A percentile compares a stretch with the other conserved stretches of the same genome.
phyloP scores from a whole-genome alignment of 2,113 vertebrate genomes.

The Myotis brandtii region DNA sequence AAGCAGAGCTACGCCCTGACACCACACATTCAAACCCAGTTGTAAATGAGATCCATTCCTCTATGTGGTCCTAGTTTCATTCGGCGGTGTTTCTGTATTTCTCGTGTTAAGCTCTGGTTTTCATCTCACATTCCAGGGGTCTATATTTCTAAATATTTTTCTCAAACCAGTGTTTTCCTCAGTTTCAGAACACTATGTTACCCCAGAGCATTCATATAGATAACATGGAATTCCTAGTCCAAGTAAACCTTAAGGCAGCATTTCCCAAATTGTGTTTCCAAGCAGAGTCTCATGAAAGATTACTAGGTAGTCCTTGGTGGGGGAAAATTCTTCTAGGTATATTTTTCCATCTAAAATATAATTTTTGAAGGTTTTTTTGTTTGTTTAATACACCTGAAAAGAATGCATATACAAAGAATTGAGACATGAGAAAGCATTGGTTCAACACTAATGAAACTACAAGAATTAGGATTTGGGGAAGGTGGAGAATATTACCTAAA shows the following conservation, averaged over 20 bases:
- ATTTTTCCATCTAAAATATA: conserved; percentile 22
- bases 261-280: conserved; percentile 39
- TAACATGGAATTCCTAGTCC: not conserved
- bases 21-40: not conserved
- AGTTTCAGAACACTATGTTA: conserved; percentile 54
- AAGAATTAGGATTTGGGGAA: too few species aligned
- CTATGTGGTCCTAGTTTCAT: not conserved
- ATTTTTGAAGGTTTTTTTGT: not conserved
- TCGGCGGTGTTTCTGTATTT: conserved; percentile 32
- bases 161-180: conserved; percentile 26
- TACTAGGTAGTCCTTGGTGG: not conserved
- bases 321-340: not conserved
- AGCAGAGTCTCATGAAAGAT: not conserved
- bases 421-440: too few species aligned
- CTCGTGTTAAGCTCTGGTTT: conserved; percentile 1
- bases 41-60: not conserved
- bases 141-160: conserved; percentile 56
- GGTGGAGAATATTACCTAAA: too few species aligned
- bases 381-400: too few species aligned
- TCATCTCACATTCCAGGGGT: conserved; percentile 8
- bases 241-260: not conserved
- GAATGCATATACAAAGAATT: too few species aligned
- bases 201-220: not conserved
- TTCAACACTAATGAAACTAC: too few species aligned
- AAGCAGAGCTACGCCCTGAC: not conserved